A percentile compares a stretch with the other conserved stretches of the same genome.
Conservation (phyloP, 2,888 invertebrate genomes). For the Rhorus exstirpatorius region DNA sequence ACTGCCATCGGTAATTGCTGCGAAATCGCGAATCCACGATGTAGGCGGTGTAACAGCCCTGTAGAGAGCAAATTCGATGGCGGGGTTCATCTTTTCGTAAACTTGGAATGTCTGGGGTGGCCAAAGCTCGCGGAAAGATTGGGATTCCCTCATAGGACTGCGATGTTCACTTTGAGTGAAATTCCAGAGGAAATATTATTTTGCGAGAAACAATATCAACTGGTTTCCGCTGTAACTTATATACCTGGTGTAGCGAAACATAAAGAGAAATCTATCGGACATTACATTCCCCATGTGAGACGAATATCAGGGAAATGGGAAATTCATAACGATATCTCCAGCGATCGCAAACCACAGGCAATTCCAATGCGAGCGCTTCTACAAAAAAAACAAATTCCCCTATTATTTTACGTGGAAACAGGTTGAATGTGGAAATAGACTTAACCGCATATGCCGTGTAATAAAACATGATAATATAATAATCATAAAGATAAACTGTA, state of each 20-base stretch:
- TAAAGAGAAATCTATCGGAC: constrained; percentile 6
- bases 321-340: neutral
- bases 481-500: no score
- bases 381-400: constrained; percentile 23
- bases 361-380: constrained; percentile 12
- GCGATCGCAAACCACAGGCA: constrained; percentile 1
- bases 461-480: no score
- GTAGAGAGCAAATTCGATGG: no score
- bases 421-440: no score
- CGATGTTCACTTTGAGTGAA: constrained; percentile 32
- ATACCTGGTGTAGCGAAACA: constrained; percentile 6
- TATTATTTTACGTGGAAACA: no score
- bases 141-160: no score
- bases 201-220: neutral
- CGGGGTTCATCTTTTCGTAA: constrained; percentile 36
- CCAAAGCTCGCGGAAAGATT: constrained; percentile 22
- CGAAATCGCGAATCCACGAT: no score
- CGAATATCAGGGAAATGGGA: constrained; percentile 42
- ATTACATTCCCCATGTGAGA: constrained; percentile 41
- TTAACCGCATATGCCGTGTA: no score
- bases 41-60: no score
- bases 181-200: constrained; percentile 6
- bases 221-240: constrained; percentile 30
- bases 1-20: neutral
- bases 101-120: constrained; percentile 45